Conservation (phyloP, 2,113 vertebrate genomes). For the cat (Felis catus) region DNA sequence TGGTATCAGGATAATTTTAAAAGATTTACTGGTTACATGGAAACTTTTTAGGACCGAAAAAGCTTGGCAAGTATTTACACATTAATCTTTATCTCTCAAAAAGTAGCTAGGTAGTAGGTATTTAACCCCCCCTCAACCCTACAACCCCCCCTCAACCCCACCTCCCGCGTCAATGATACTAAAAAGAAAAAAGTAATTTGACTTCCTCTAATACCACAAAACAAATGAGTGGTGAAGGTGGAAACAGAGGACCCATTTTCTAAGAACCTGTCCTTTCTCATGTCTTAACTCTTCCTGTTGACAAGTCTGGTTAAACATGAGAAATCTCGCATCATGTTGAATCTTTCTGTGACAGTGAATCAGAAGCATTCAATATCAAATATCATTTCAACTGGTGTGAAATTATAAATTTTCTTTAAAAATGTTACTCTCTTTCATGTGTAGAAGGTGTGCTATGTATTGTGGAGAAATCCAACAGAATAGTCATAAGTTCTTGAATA, state of each 20-base stretch:
- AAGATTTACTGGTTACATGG: neutral
- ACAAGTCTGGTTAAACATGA: neutral
- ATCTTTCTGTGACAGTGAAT: neutral
- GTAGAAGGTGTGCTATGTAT: neutral
- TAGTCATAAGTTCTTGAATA: neutral
- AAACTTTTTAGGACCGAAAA: neutral
- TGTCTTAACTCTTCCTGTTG: neutral
- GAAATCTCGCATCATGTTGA: neutral
- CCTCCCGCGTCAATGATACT: neutral
- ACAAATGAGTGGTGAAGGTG: neutral
- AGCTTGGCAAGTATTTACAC: neutral
- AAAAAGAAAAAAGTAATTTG: neutral
- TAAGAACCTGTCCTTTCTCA: neutral
- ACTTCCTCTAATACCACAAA: neutral
- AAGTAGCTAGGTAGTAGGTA: neutral
- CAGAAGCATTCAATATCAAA: neutral
- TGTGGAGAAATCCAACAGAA: constrained; percentile 25
- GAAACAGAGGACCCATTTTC: neutral
- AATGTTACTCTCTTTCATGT: neutral
- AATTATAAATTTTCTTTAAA: neutral
- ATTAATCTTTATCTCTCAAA: neutral
- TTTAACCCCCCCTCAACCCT: neutral
- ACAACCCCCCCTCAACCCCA: neutral
- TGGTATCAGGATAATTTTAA: neutral
- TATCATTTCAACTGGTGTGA: neutral